phyloP scores from a whole-genome alignment of 2,888 invertebrate genomes.

The Scotopteryx bipunctaria region DNA sequence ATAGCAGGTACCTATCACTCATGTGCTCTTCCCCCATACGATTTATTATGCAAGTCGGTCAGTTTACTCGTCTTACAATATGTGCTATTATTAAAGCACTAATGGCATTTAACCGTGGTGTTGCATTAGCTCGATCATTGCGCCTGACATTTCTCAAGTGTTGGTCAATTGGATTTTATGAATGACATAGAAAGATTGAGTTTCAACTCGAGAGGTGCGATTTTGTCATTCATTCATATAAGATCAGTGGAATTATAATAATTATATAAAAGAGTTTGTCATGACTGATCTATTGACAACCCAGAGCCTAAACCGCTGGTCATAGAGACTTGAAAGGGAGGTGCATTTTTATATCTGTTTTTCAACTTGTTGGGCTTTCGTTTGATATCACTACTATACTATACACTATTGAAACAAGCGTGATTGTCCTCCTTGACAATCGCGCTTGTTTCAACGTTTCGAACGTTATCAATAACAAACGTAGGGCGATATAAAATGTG shows the following conservation, averaged over 20 bases:
- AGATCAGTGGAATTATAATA: not conserved
- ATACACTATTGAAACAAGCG: too few relatives aligned
- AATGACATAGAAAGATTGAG: slow-evolving; percentile 11
- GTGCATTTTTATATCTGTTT: too few relatives aligned
- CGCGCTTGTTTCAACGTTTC: too few relatives aligned
- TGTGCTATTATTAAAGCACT: slow-evolving; percentile 53
- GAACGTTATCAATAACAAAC: too few relatives aligned
- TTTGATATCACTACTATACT: too few relatives aligned
- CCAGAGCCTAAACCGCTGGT: too few relatives aligned
- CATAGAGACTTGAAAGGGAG: too few relatives aligned
- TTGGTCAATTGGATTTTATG: slow-evolving; percentile 57
- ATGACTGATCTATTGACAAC: too few relatives aligned
- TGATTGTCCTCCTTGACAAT: too few relatives aligned
- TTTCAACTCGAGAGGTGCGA: slow-evolving; percentile 8
- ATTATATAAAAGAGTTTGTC: too few relatives aligned
- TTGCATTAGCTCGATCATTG: slow-evolving; percentile 52
- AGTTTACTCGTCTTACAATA: slow-evolving; percentile 41
- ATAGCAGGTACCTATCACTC: not conserved
- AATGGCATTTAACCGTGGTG: slow-evolving; percentile 59
- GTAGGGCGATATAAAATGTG: too few relatives aligned
- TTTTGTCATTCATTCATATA: not conserved
- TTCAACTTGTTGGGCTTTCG: too few relatives aligned
- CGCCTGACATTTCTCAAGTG: slow-evolving; percentile 56
- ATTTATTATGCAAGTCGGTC: slow-evolving; percentile 53
- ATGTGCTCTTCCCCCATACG: slow-evolving; percentile 18